Percentiles rank a stretch among this genome's conserved stretches.
phyloP scores from a whole-genome alignment of 1,140 invertebrate species.

The Diprion similis region DNA sequence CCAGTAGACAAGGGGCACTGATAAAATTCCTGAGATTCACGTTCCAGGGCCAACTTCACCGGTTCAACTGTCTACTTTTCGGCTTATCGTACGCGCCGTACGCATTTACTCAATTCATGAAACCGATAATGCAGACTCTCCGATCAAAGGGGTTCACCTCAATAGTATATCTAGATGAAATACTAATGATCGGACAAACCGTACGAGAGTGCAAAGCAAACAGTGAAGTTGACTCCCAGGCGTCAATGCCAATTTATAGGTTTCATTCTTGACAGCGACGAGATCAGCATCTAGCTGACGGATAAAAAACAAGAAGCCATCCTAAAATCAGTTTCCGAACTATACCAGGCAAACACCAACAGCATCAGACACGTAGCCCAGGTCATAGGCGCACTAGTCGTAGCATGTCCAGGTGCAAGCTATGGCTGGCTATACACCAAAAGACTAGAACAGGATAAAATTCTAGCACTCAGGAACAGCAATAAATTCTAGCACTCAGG shows the following conservation, averaged over 20 bases:
- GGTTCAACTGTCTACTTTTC: constrained; percentile 30
- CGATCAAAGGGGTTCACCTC: constrained; percentile 17
- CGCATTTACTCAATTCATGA: constrained; percentile 32
- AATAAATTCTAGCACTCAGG: too few species aligned
- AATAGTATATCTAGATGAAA: constrained; percentile 18
- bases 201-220: background rate
- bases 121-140: constrained; percentile 23
- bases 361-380: constrained; percentile 33
- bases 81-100: constrained; percentile 27
- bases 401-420: constrained; percentile 25
- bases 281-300: constrained; percentile 11
- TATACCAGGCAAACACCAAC: background rate
- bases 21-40: constrained; percentile 30
- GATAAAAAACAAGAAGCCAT: constrained; percentile 14
- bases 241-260: constrained; percentile 25
- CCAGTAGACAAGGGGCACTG: too few species aligned
- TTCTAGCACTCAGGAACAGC: constrained; percentile 25
- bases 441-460: constrained; percentile 27
- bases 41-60: constrained; percentile 21
- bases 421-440: constrained; percentile 32
- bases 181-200: constrained; percentile 9
- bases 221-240: constrained; percentile 13
- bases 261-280: constrained; percentile 24
- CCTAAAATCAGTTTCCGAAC: background rate
- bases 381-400: constrained; percentile 20